Percentiles rank a stretch among this genome's conserved stretches.
These are phyloP conservation scores for Sebastes umbrosus DNA, from an alignment of 2,797 vertebrate species.

Conservation along the genomic window DNA sequence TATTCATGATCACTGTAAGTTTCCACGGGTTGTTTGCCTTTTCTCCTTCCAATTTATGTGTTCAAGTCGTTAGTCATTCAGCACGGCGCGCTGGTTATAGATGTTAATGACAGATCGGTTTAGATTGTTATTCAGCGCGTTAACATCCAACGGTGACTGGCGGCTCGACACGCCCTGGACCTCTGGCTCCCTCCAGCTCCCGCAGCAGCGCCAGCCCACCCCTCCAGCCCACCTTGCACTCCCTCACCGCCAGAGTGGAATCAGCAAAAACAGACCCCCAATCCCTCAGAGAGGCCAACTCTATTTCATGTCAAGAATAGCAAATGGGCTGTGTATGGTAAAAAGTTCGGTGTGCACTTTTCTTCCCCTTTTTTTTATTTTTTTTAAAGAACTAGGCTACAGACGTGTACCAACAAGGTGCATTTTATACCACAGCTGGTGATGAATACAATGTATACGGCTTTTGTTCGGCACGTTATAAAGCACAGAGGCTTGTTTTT, in stretches of 20 bases:
- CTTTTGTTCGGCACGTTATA: constrained; percentile 20
- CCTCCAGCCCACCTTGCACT: constrained; percentile 60
- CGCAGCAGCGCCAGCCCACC: constrained; percentile 22
- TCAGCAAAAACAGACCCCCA: constrained; percentile 65
- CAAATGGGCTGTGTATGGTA: constrained; percentile 54
- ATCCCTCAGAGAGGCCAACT: constrained; percentile 57
- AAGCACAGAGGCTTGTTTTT: constrained; percentile 26
- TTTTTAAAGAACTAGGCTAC: constrained; percentile 1
- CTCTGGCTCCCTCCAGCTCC: constrained; percentile 55
- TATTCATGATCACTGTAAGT: constrained; percentile 53
- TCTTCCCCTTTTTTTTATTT: background rate
- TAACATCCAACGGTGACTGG: constrained; percentile 52
- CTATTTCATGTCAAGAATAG: constrained; percentile 71
- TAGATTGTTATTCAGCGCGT: constrained; percentile 70
- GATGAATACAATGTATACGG: constrained; percentile 17
- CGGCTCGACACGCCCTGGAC: constrained; percentile 48
- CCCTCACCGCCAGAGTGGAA: constrained; percentile 59
- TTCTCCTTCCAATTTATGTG: constrained; percentile 42
- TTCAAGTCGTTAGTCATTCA: constrained; percentile 64
- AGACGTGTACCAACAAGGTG: constrained; percentile 8
- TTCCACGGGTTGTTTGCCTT: constrained; percentile 57
- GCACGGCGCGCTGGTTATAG: constrained; percentile 46
- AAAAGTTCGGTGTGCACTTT: constrained; percentile 57
- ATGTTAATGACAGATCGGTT: constrained; percentile 71
- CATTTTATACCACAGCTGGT: constrained; percentile 5